Evolutionary conservation across 2,888 invertebrate species (phyloP).

Genomic region (Rotaria sp.): DNA sequence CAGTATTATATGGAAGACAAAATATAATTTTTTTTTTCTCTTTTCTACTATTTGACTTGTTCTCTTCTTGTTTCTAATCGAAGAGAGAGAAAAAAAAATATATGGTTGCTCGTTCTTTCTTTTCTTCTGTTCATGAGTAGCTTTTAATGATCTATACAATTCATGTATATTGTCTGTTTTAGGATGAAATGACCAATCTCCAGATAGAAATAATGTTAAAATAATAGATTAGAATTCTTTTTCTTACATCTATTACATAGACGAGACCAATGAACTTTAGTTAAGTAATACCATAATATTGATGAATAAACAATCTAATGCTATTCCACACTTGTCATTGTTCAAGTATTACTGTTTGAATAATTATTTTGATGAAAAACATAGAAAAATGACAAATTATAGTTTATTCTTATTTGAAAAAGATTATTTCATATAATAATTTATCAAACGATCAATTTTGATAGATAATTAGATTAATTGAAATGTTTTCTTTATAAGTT

Average conservation of each 20-base stretch:
- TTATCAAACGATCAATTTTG: too few relatives aligned
- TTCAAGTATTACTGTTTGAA: too few relatives aligned
- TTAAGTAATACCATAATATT: background rate
- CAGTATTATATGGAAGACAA: background rate
- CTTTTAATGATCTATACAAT: background rate
- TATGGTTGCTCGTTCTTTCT: background rate
- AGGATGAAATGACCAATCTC: background rate
- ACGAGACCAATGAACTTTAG: background rate
- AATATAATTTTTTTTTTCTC: background rate
- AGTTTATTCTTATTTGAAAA: too few relatives aligned
- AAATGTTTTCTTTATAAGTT: too few relatives aligned
- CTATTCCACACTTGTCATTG: background rate
- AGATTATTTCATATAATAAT: too few relatives aligned
- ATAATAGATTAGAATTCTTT: background rate
- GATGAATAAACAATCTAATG: background rate
- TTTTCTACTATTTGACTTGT: too few relatives aligned
- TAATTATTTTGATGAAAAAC: too few relatives aligned
- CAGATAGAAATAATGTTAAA: background rate
- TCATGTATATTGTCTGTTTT: background rate
- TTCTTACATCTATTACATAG: background rate
- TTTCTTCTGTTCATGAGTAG: background rate
- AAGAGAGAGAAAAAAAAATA: background rate
- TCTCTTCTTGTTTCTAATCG: background rate
- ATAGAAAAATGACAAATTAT: too few relatives aligned
- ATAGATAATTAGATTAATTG: too few relatives aligned